These are phyloP conservation scores for Holcopasites calliopsidis DNA, from an alignment of 1,140 invertebrate species.

Conservation along the genomic window DNA sequence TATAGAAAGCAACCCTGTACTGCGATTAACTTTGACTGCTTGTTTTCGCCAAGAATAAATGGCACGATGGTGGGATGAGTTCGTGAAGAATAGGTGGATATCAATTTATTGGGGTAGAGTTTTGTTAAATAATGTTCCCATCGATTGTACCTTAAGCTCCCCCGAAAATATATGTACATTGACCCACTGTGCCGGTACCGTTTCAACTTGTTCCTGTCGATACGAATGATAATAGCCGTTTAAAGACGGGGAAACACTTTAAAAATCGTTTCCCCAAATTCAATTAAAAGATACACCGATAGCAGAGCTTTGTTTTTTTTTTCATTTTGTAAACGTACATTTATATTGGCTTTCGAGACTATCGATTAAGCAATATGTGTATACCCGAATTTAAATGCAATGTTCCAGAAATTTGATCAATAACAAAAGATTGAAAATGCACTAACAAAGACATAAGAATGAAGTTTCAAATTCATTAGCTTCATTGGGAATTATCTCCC, in stretches of 20 bases:
- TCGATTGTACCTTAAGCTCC: background rate
- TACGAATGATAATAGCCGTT: background rate
- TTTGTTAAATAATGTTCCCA: conserved; percentile 3
- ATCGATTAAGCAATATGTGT: too few species aligned
- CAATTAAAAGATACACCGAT: too few species aligned
- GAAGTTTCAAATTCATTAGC: too few species aligned
- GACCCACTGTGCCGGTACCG: background rate
- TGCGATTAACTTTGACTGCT: background rate
- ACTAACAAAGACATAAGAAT: too few species aligned
- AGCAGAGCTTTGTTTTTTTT: too few species aligned
- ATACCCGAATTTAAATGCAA: too few species aligned
- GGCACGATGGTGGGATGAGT: background rate
- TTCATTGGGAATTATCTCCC: too few species aligned
- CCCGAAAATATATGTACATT: background rate
- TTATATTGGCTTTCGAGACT: too few species aligned
- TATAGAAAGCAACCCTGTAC: too few species aligned
- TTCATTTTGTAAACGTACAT: too few species aligned
- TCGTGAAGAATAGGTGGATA: background rate
- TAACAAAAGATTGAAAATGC: too few species aligned
- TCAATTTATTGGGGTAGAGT: background rate
- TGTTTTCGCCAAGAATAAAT: background rate
- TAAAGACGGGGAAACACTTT: background rate
- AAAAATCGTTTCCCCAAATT: background rate
- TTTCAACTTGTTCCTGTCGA: background rate
- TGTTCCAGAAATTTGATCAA: too few species aligned